Conservation (phyloP, 2,113 vertebrate species). For the Hemichromis elongatus region DNA sequence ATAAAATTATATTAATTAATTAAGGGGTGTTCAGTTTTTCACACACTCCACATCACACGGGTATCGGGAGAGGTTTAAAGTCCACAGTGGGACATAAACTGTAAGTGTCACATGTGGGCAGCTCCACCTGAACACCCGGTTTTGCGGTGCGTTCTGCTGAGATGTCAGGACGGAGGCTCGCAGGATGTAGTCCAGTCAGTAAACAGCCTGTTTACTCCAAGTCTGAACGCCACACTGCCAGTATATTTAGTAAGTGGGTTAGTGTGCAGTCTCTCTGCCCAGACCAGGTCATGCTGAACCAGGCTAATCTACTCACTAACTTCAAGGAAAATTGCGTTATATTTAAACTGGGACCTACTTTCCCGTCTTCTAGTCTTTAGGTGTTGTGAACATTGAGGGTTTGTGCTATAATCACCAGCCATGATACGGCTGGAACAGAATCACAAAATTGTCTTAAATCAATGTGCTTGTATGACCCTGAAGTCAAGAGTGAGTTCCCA, state of each 20-base stretch:
- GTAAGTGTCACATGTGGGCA: neutral
- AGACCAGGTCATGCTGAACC: neutral
- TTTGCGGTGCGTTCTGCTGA: neutral
- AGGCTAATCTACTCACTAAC: conserved; percentile 37
- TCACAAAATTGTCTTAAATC: neutral
- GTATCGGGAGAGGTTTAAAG: neutral
- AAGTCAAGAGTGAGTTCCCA: neutral
- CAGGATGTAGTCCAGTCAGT: conserved; percentile 48
- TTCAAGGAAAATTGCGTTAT: neutral
- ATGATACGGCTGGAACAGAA: neutral
- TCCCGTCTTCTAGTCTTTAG: neutral
- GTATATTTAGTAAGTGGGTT: conserved; percentile 66
- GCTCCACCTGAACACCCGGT: neutral
- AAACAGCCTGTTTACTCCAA: conserved; percentile 31
- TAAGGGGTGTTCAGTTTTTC: neutral
- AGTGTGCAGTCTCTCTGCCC: conserved; percentile 32
- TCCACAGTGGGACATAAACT: neutral
- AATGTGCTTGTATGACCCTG: neutral
- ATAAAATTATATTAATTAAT: neutral
- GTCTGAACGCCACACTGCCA: conserved; percentile 1
- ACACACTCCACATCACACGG: neutral
- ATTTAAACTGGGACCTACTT: neutral
- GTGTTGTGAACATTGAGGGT: neutral
- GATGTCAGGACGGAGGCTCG: neutral
- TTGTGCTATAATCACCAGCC: neutral